Evolutionary conservation across 2,888 invertebrate species (phyloP), one percentile per base, ranked within the genome.

Genomic region (Ditylenchus weischeri): DNA sequence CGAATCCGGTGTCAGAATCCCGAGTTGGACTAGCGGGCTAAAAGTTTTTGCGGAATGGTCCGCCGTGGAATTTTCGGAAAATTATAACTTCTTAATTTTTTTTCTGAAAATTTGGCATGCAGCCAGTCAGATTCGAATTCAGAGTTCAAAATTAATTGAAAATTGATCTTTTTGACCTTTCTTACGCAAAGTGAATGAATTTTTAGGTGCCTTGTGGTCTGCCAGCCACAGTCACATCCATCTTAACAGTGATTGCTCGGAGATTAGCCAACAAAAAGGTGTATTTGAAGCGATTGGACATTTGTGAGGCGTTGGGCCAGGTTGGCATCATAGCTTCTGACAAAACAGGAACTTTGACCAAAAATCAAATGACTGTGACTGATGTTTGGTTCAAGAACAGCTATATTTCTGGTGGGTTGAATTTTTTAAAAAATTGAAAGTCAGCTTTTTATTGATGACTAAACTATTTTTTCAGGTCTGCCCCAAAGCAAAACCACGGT

Each of bases 361-460:
- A 74, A 57, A 75, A 75, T 61, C 59, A 67, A 48, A 75, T 75
- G 75, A 75, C 71, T 36, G 75, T 75, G 15, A 75, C 75, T 15
- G 72, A 72, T 50, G 29, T 72, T n/a, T 75, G 75, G 75, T 66
- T 65, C 50, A 60, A 62, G 49, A 64, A 75, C 54, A 57, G 60
- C n/a, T 63, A 60, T 43, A 60, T 74, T 15, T 43, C 61, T 48
- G 74, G 73, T 63, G 21, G 18, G 50, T 19, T 21, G 21, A 6
- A 19, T 50, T 19, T 50, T 21, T 50, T 50, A 5, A 5, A 19
- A 19, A 18, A 4, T 2, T 21, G n/a, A 21, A 4, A 50, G 50
- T 50, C 6, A 19, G 18, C n/a, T n/a, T n/a, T n/a, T n/a, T n/a
- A n/a, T n/a, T 50, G n/a, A 2, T 18, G 50, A 50, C 50, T 19